Base-by-base conservation (phyloP, 2,113 vertebrate species). In the Pseudopodoces humilis region DNA sequence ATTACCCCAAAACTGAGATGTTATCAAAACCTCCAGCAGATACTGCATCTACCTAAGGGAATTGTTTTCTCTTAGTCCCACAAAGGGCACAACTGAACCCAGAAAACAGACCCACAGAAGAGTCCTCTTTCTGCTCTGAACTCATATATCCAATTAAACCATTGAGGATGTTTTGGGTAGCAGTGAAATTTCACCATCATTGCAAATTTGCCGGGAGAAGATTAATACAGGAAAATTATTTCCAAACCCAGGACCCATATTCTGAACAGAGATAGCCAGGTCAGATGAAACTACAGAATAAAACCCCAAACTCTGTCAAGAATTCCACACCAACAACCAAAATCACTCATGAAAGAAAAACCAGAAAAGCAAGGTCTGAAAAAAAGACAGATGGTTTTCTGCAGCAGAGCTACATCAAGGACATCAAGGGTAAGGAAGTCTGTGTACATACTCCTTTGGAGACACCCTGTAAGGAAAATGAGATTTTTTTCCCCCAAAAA, bases 61-160 rank as follows among this genome's bases (percentile, higher is more conserved):
- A 44, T 14, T 6, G 1, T 39, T 71, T n/a, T 27, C 46, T 60
- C 41, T 33, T 6, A 2, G 15, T 63, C 31, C 33, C 0, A 0
- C 21, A 11, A 1, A 43, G 27, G 20, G 56, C 20, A 21, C 33
- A 83, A 13, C 5, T n/a, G 22, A 65, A 52, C 15, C 18, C 9
- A 20, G 7, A 53, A 67, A 43, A 43, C 15, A 43, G 41, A 43
- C 41, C 41, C 9, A 20, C n/a, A 20, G 7, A 53, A 67, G 21
- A 19, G 23, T 37, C 44, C 25, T 80, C 83, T 52, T 52, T 25
- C 68, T 63, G 69, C 47, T 70, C 37, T 1, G 0, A 10, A 10
- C 31, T 79, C 19, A 1, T 4, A n/a, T 53, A 70, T 87, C 58
- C 63, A 76, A 3, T 39, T 44, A 80, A 80, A 59, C 43, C 31